Conservation (phyloP, 2,888 invertebrate genomes). For the Lasioglossum zephyrum region DNA sequence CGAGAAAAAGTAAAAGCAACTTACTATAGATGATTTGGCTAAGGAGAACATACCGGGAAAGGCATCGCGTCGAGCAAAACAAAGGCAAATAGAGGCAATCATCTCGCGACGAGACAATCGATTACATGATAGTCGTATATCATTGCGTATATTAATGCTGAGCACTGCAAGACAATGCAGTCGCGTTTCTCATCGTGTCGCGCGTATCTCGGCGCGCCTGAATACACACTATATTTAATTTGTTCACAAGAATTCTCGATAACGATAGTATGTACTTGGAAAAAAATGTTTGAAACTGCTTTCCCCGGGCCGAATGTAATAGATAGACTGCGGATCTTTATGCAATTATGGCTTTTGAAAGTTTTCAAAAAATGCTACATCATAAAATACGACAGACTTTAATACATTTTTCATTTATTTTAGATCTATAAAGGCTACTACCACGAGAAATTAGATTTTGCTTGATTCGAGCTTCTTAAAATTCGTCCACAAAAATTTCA, state of each 20-base stretch:
- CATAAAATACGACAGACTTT: too few species aligned
- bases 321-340: too few species aligned
- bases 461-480: too few species aligned
- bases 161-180: conserved; percentile 43
- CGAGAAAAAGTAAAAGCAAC: background rate
- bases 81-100: conserved; percentile 41
- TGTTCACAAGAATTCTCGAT: conserved; percentile 20
- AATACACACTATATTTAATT: conserved; percentile 33
- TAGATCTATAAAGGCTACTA: too few species aligned
- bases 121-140: conserved; percentile 61
- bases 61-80: conserved; percentile 22
- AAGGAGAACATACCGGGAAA: conserved; percentile 13
- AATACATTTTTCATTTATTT: too few species aligned
- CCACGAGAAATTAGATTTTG: too few species aligned
- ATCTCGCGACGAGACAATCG: conserved; percentile 50
- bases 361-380: too few species aligned
- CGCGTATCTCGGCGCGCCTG: conserved; percentile 4
- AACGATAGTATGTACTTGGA: background rate
- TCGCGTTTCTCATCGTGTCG: conserved; percentile 13
- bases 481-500: too few species aligned
- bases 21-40: background rate
- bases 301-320: background rate
- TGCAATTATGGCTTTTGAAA: too few species aligned
- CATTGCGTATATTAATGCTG: conserved; percentile 50
- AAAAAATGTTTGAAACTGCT: background rate